Evolutionary conservation across 2,113 vertebrate species (phyloP), one percentile per base, ranked within the genome.

Genomic region (Corapipo altera): DNA sequence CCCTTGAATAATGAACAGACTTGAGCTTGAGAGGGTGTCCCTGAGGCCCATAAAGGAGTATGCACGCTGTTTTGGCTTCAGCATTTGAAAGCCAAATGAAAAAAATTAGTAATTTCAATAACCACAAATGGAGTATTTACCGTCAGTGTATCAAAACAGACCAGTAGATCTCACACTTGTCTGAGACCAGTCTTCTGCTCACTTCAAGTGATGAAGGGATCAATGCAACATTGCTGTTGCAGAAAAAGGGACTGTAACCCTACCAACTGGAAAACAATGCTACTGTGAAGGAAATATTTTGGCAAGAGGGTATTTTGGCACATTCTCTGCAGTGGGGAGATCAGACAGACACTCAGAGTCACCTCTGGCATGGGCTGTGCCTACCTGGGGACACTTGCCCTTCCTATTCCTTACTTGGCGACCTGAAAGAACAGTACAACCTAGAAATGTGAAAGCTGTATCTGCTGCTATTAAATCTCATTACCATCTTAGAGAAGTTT

Each of bases 331-430:
- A 66, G 12, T 4, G 10, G 24, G 20, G 37, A 82, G 27, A n/a
- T 3, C 4, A 11, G n/a, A 54, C 1, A 13, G 27, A 35, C 13
- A 33, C 15, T 37, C 35, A 48, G 16, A 26, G 18, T 39, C 28
- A 41, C 24, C 8, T 2, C 6, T 4, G 0, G 46, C 9, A 20
- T 21, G 1, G 1, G 11, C 18, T n/a, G 11, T 69, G n/a, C 37
- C 49, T 52, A 15, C 15, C n/a, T 9, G 6, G 11, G 43, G 19
- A 28, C n/a, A 16, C 15, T n/a, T 30, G 35, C 1, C 18, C n/a
- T 3, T 9, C 18, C 81, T 11, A 19, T 52, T 95, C 39, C 33
- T 55, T 43, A 26, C 1, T 2, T 3, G 15, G 24, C 20, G 26
- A 4, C 43, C 26, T 30, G 49, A 49, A 26, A 55, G 26, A 88